Conservation (phyloP, 2,797 vertebrate genomes). For the Synaphobranchus kaupii region DNA sequence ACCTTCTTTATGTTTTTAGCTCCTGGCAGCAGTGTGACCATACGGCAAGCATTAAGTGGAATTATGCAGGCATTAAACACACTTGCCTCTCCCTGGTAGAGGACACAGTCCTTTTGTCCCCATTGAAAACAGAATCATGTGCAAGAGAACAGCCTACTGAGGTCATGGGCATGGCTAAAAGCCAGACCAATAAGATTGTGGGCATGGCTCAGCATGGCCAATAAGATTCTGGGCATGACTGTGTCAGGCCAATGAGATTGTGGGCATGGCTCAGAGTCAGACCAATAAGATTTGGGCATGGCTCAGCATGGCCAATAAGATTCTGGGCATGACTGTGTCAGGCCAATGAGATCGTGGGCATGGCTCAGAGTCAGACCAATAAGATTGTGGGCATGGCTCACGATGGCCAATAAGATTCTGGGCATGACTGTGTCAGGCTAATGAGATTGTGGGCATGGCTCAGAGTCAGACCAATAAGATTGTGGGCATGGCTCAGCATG, state of each 20-base stretch:
- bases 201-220: neutral
- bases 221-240: neutral
- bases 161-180: neutral
- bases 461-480: neutral
- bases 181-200: neutral
- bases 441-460: too few relatives aligned
- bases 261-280: too few relatives aligned
- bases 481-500: neutral
- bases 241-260: too few relatives aligned
- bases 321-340: too few relatives aligned
- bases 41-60: slow-evolving; percentile 19
- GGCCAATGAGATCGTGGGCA: too few relatives aligned
- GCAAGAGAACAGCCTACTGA: neutral
- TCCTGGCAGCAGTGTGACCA: neutral
- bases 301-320: too few relatives aligned
- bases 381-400: too few relatives aligned
- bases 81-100: neutral
- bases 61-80: neutral
- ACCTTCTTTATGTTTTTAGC: neutral
- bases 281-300: too few relatives aligned
- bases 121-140: neutral
- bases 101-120: neutral
- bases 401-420: too few relatives aligned
- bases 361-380: too few relatives aligned
- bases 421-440: too few relatives aligned